Evolutionary conservation across 2,797 vertebrate species (phyloP), one percentile per base, ranked within the genome.

Genomic region (Lutjanus argentimaculatus): DNA sequence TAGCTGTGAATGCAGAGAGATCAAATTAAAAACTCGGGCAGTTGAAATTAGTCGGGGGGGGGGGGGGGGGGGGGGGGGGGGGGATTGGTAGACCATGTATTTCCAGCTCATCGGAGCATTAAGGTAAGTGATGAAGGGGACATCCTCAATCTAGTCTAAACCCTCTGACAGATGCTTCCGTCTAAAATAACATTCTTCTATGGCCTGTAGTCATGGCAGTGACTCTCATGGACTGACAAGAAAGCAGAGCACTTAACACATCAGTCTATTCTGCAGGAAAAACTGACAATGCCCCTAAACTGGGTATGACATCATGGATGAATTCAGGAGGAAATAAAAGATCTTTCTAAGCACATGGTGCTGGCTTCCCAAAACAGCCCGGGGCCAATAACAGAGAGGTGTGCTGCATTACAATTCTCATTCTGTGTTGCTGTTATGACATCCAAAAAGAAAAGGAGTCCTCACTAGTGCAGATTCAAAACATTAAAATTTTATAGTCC

Each of bases 261-360:
- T 79, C 65, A 57, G 58, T 49, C 36, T 3, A 13, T 10, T 56
- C 49, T 61, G 55, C 15, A 12, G 67, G 80, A 81, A 81, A 74
- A 61, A 82, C 75, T 49, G 51, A 66, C 67, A 79, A 74, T 61
- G 48, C 58, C 70, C 19, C 49, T 45, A 62, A 74, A 82, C 70
- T 69, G 43, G n/a, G 67, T 79, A 67, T 86, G 84, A 88, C 72
- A 83, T 88, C 78, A 89, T 57, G 71, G 77, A 82, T 76, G 59
- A 46, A 67, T 57, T 79, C 17, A 64, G 45, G n/a, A 62, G 7
- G 1, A 15, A 61, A 7, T 51, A 40, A 65, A 36, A 83, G 67
- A 56, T 82, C 57, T 74, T 53, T 72, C 56, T 58, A 2, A 19
- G 46, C 19, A 62, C 49, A 55, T 51, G 61, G 53, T 8, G 1